These are phyloP conservation scores for Prietella phreatophila DNA, from an alignment of 2,113 vertebrate genomes.

Conservation along the genomic window DNA sequence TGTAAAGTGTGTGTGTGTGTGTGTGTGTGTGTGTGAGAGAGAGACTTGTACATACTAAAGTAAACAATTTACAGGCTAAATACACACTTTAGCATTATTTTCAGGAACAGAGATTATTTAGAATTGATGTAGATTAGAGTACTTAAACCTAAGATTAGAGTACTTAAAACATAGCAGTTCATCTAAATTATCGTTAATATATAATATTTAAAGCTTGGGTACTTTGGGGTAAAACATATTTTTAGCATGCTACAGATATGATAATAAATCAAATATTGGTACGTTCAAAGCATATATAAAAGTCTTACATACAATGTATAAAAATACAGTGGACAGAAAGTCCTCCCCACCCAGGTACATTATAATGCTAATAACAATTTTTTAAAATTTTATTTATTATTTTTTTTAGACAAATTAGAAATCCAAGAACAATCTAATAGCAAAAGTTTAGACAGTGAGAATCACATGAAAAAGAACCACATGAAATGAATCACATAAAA, in stretches of 20 bases:
- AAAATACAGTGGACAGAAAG: not conserved
- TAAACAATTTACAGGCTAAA: not conserved
- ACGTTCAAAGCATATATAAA: not conserved
- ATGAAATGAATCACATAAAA: too few relatives aligned
- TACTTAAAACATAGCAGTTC: not conserved
- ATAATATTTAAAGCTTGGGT: not conserved
- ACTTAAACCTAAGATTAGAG: not conserved
- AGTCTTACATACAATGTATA: not conserved
- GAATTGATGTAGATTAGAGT: not conserved
- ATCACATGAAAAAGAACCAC: too few relatives aligned
- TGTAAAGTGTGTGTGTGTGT: not conserved
- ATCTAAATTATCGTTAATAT: not conserved
- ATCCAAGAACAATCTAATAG: not conserved
- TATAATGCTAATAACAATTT: not conserved
- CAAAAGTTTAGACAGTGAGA: not conserved
- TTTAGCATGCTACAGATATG: not conserved
- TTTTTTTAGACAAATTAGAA: not conserved
- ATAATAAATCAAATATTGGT: not conserved
- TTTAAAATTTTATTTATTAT: too few relatives aligned
- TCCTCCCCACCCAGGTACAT: too few relatives aligned
- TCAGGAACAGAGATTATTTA: not conserved
- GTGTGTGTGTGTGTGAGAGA: conserved; percentile 15
- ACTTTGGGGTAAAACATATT: not conserved
- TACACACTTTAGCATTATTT: not conserved
- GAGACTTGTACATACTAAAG: not conserved